Evolutionary conservation across 2,113 vertebrate species (phyloP).

Genomic region (Zootoca vivipara): DNA sequence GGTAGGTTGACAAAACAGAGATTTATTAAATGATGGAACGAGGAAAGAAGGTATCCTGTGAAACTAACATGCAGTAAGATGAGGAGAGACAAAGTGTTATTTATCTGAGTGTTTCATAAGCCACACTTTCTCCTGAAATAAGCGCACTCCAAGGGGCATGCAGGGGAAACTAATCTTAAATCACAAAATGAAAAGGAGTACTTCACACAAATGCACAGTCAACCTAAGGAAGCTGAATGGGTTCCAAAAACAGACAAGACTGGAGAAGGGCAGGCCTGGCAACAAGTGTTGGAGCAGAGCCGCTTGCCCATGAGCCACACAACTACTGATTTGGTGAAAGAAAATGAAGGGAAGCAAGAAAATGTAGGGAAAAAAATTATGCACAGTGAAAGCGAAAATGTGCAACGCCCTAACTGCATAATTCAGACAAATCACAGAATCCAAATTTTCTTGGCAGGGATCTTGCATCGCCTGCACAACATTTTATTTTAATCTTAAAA

Average conservation of each 20-base stretch:
- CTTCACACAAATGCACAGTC: neutral
- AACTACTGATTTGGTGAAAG: too few relatives aligned
- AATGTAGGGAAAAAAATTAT: neutral
- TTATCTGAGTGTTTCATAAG: neutral
- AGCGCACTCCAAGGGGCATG: neutral
- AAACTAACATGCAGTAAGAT: neutral
- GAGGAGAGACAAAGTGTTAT: neutral
- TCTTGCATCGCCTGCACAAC: neutral
- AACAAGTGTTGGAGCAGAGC: too few relatives aligned
- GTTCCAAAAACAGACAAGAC: neutral
- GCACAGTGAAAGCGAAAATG: neutral
- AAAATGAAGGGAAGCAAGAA: too few relatives aligned
- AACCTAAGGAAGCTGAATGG: neutral
- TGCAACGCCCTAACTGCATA: neutral
- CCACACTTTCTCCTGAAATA: neutral
- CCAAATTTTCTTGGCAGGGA: neutral
- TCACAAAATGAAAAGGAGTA: neutral
- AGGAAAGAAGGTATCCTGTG: neutral
- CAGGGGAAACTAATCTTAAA: neutral
- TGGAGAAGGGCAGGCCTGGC: neutral
- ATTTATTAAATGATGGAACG: neutral
- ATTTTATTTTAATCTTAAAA: neutral
- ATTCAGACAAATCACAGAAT: neutral
- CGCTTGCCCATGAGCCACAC: neutral
- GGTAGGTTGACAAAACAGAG: neutral